Evolutionary conservation across 2,113 vertebrate genomes (phyloP).

Genomic region (Cromileptes altivelis): DNA sequence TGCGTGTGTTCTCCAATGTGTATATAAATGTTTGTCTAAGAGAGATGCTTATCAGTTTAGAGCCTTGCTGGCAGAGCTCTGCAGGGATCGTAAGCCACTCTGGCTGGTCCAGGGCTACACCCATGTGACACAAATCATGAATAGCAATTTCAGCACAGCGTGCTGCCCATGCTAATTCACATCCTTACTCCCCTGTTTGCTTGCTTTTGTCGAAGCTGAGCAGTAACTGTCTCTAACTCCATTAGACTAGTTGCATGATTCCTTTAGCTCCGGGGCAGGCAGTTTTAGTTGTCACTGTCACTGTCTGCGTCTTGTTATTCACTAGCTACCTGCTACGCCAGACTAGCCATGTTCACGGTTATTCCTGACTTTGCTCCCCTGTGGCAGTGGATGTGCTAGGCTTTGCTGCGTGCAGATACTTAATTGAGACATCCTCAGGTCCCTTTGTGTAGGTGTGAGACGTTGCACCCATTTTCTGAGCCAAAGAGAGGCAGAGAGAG

Average conservation of each 20-base stretch:
- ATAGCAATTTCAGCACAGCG: constrained; percentile 18
- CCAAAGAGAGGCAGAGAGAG: constrained; percentile 21
- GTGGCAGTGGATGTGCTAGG: constrained; percentile 1
- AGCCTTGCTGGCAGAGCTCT: constrained; percentile 18
- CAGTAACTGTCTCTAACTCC: not conserved
- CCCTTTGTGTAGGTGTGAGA: constrained; percentile 7
- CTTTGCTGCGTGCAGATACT: constrained; percentile 9
- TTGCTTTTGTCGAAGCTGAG: not conserved
- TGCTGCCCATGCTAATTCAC: constrained; percentile 37
- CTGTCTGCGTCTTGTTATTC: not conserved
- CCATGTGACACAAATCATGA: constrained; percentile 37
- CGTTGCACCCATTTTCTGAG: constrained; percentile 6
- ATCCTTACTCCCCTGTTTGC: not conserved
- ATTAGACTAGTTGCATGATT: not conserved
- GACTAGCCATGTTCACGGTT: not conserved
- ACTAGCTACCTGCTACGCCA: not conserved
- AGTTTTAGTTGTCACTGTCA: constrained; percentile 2
- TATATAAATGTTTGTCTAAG: constrained; percentile 5
- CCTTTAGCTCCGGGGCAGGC: not conserved
- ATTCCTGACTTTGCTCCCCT: constrained; percentile 32
- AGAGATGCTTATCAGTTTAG: constrained; percentile 40
- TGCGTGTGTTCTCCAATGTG: not conserved
- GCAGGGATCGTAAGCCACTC: not conserved
- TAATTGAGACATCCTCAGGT: constrained; percentile 55
- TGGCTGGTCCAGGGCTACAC: not conserved